Conservation (phyloP, 2,113 vertebrate genomes). For the Psittacula cyanocephala region DNA sequence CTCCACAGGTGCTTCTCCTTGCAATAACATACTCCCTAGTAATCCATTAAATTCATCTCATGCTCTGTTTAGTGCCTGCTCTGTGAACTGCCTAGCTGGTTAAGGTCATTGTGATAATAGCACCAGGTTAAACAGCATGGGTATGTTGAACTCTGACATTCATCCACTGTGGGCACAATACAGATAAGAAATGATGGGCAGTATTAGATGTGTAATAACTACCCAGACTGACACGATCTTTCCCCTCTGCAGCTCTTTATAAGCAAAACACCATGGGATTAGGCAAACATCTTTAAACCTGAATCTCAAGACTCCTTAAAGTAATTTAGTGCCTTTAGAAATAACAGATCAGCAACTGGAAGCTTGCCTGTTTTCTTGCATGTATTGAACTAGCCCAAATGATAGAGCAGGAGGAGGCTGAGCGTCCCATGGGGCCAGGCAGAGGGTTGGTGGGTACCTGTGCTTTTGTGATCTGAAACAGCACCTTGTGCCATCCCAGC, state of each 20-base stretch:
- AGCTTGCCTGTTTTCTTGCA: neutral
- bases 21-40: conserved; percentile 43
- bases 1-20: conserved; percentile 65
- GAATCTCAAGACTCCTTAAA: neutral
- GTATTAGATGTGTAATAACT: neutral
- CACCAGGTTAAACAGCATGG: conserved; percentile 49
- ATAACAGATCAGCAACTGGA: neutral
- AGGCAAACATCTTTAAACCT: neutral
- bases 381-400: neutral
- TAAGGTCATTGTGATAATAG: conserved; percentile 30
- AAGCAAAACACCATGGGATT: neutral
- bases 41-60: conserved; percentile 58
- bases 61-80: conserved; percentile 41
- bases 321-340: neutral
- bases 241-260: neutral
- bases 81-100: conserved; percentile 45
- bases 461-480: neutral
- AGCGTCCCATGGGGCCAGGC: accelerated
- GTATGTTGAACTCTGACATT: conserved; percentile 16
- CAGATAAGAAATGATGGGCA: neutral
- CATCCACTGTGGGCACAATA: neutral
- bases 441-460: neutral
- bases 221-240: accelerated
- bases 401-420: neutral
- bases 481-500: neutral